Percentiles rank a stretch among this genome's conserved stretches.
Conservation (phyloP, 2,113 vertebrate genomes). For the Egretta garzetta region DNA sequence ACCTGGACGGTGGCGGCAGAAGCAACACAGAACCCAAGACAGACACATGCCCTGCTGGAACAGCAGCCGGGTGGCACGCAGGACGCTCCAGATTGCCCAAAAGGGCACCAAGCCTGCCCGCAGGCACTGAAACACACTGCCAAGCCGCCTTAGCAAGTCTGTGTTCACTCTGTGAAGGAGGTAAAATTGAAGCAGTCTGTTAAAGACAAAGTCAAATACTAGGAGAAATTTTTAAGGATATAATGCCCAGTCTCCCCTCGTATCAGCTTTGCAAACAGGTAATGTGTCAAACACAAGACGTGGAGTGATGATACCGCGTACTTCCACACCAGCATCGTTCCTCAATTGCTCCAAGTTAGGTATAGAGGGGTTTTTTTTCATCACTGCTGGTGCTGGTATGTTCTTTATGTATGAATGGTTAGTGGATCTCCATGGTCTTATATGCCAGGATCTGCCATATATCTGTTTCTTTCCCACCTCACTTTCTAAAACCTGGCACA, state of each 20-base stretch:
- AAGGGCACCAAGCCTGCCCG: background rate
- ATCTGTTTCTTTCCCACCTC: background rate
- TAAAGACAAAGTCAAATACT: background rate
- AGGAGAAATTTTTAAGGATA: background rate
- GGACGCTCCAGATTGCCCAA: background rate
- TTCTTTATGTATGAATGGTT: background rate
- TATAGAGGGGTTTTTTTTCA: background rate
- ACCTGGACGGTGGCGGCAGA: background rate
- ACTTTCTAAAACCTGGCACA: background rate
- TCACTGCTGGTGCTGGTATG: too few relatives aligned
- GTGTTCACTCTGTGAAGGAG: background rate
- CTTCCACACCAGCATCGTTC: background rate
- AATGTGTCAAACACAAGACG: background rate
- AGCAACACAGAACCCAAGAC: background rate
- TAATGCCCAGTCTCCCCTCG: background rate
- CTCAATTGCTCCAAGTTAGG: background rate
- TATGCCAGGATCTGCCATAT: accelerated
- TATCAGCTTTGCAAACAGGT: background rate
- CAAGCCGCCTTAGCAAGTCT: background rate
- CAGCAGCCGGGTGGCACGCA: background rate
- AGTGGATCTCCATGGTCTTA: background rate
- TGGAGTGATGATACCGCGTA: background rate
- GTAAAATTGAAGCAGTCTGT: background rate
- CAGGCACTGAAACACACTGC: background rate
- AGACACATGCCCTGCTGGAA: background rate